A percentile compares a stretch with the other conserved stretches of the same genome.
Evolutionary conservation across 2,113 vertebrate genomes (phyloP).

Genomic region (Lepisosteus osseus): DNA sequence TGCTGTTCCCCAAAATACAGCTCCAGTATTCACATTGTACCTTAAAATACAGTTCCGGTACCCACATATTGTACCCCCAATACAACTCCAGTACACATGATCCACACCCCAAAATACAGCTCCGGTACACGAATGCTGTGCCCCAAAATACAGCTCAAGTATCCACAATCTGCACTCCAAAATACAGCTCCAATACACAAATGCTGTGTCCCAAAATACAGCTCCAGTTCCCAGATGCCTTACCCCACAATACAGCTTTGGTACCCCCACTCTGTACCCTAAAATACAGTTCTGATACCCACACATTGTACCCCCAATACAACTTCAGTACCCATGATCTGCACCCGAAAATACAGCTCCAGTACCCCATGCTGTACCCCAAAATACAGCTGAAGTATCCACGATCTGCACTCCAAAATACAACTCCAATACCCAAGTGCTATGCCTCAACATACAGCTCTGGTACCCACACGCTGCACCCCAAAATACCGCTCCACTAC

Average conservation of each 20-base stretch:
- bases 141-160: too few relatives aligned
- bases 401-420: background rate
- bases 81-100: background rate
- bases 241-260: background rate
- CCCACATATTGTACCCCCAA: background rate
- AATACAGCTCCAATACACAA: conserved; percentile 42
- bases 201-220: conserved; percentile 24
- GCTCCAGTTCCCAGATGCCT: background rate
- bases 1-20: too few relatives aligned
- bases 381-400: background rate
- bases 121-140: background rate
- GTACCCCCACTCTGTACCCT: conserved; percentile 17
- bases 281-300: background rate
- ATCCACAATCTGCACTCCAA: too few relatives aligned
- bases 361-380: background rate
- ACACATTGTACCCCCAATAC: conserved; percentile 2
- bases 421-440: background rate
- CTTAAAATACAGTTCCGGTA: background rate
- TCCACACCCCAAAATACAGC: background rate
- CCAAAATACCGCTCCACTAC: conserved; percentile 37
- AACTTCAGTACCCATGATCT: conserved; percentile 12
- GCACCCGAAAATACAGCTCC: background rate
- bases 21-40: conserved; percentile 11
- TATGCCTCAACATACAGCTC: too few relatives aligned
- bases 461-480: too few relatives aligned